Evolutionary conservation across 2,888 invertebrate species (phyloP), one percentile per base, ranked within the genome.

Genomic region (Oscheius sp.): DNA sequence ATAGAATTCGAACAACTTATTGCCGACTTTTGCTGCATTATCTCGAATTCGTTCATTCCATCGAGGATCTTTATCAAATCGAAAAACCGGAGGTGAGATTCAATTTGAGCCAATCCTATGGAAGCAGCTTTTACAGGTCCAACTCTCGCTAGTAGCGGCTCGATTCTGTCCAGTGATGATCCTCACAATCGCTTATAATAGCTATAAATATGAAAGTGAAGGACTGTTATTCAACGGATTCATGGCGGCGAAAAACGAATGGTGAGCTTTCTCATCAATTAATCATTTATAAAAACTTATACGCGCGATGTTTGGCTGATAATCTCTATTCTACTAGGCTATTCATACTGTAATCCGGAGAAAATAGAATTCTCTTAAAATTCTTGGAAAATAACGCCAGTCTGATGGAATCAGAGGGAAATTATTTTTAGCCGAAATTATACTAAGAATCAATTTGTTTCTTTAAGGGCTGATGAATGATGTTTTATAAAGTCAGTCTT

Each of bases 11-110:
- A 42, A 15, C 15, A 20, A 42, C 12, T 17, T 61, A 61, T 23
- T 61, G 61, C 34, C 61, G 61, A 29, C 61, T 61, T 2, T n/a
- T 61, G 6, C 17, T 65, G 20, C 65, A 65, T 27, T 65, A 65
- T 25, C 23, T 50, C 23, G 52, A 65, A 29, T 65, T 50, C n/a
- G n/a, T 65, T 10, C 17, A 25, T n/a, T 25, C 52, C 20, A 29
- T 65, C 10, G 65, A 65, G 15, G 65, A 65, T 25, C 27, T 65
- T 3, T 50, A 65, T 20, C 50, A 39, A 25, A 6, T 65, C 17
- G 65, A 65, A 20, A 50, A 33, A 15, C 39, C 50, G 17, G 33
- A 39, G 52, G 65, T 65, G 52, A 12, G 20, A 2, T 34, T 1
- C 0, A n/a, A n/a, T n/a, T n/a, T n/a, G n/a, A n/a, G n/a, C n/a